Base-by-base conservation (phyloP, 2,113 vertebrate genomes). In the Otus sunia region DNA sequence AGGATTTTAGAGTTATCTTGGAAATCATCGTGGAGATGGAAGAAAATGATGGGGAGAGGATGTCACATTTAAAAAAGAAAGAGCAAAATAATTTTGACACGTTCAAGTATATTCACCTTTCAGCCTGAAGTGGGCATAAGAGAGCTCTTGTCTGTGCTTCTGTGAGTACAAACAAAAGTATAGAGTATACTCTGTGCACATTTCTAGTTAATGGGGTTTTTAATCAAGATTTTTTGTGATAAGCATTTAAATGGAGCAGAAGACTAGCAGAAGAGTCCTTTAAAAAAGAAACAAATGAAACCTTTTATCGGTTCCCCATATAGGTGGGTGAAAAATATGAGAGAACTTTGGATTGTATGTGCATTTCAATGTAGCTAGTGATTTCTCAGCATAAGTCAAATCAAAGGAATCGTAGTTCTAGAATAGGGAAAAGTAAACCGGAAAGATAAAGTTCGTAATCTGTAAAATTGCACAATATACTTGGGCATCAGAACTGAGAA, bases 71-170 rank as follows among this genome's bases (percentile, higher is more conserved):
- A 36, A 32, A 62, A 84, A 77, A 67, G 45, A 67, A 90, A 50
- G 58, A 64, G n/a, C 30, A 69, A 80, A 96, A 55, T 60, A 49
- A 34, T 73, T 86, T 55, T 67, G 18, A 32, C 11, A 21, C 10
- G 9, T 75, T 77, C 23, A 60, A 55, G 18, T 80, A 17, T 75
- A 73, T 87, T 92, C 64, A 83, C 41, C 25, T 76, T 88, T 49
- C 62, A 94, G 67, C 96, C 96, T 96, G 94, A 95, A 94, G 92
- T 94, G 87, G 96, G 96, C 92, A 96, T 92, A 87, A 92, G 84
- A 95, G 96, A 90, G 92, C 90, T 95, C 93, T 95, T 30, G 16
- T 68, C 60, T 79, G 20, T 86, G 41, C 27, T 69, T 27, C 50
- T 81, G n/a, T 64, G 69, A 75, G 32, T 37, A 14, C 8, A 47